Percentiles rank a stretch among this genome's conserved stretches.
phyloP scores from a whole-genome alignment of 2,797 vertebrate genomes.

The Lophura swinhoii region DNA sequence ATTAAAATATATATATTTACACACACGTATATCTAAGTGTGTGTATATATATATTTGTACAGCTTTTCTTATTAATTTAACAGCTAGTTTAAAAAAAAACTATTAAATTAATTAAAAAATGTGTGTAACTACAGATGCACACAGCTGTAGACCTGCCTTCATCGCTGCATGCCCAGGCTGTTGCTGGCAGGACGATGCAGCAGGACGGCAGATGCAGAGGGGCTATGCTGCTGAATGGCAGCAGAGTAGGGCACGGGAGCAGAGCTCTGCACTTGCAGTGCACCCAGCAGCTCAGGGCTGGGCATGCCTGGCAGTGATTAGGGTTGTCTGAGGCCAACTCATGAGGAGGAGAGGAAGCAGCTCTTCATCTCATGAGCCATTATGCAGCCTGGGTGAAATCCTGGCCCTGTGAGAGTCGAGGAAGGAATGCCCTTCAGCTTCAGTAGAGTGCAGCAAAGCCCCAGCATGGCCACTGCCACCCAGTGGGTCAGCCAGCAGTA shows the following conservation, averaged over 20 bases:
- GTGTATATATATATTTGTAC: neutral
- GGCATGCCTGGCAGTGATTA: fast-evolving
- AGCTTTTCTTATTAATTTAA: conserved; percentile 57
- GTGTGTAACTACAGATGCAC: neutral
- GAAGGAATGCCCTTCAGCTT: neutral
- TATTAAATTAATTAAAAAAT: conserved; percentile 20
- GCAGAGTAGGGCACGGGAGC: neutral
- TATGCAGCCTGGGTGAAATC: neutral
- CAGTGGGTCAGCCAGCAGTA: neutral
- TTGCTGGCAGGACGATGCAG: neutral
- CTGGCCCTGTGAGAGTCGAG: neutral
- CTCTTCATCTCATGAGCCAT: neutral
- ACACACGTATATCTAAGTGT: neutral
- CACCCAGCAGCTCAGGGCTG: neutral
- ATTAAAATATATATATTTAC: neutral
- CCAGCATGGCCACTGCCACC: neutral
- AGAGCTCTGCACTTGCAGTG: neutral
- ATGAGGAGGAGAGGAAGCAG: neutral
- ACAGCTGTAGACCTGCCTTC: neutral
- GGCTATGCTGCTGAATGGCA: neutral
- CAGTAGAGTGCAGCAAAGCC: neutral
- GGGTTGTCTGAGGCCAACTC: neutral
- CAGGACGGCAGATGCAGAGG: neutral
- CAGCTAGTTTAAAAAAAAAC: neutral
- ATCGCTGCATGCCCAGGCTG: neutral